These are phyloP conservation scores for Gorsachius magnificus DNA, from an alignment of 2,797 vertebrate species.

Conservation along the genomic window DNA sequence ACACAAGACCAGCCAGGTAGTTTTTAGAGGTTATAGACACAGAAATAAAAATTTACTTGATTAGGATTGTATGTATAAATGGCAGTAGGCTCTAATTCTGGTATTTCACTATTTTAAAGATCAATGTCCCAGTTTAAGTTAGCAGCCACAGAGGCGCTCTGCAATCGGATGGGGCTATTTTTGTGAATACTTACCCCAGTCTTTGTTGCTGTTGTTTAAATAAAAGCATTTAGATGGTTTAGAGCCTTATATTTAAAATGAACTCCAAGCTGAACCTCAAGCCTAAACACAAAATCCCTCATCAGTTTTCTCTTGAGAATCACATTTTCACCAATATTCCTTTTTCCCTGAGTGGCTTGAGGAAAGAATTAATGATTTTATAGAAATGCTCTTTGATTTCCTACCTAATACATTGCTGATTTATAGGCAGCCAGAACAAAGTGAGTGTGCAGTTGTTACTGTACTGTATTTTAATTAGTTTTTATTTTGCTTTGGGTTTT, in stretches of 20 bases:
- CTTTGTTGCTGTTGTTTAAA: background rate
- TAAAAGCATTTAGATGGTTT: background rate
- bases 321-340: background rate
- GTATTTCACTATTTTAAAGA: background rate
- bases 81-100: background rate
- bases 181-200: background rate
- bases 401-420: background rate
- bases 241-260: background rate
- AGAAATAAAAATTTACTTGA: background rate
- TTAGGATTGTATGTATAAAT: background rate
- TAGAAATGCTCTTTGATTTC: background rate
- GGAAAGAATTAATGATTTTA: background rate
- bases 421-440: background rate
- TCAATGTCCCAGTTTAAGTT: background rate
- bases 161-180: background rate
- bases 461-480: background rate
- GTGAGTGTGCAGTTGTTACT: background rate
- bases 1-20: background rate
- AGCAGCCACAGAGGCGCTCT: background rate
- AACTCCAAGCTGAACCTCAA: background rate
- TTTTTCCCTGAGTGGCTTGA: background rate
- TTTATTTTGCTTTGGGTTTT: background rate
- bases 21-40: background rate
- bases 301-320: background rate
- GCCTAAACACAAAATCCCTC: background rate